Base-by-base conservation (phyloP, 2,888 invertebrate species). In the Dasysyrphus tricinctus region DNA sequence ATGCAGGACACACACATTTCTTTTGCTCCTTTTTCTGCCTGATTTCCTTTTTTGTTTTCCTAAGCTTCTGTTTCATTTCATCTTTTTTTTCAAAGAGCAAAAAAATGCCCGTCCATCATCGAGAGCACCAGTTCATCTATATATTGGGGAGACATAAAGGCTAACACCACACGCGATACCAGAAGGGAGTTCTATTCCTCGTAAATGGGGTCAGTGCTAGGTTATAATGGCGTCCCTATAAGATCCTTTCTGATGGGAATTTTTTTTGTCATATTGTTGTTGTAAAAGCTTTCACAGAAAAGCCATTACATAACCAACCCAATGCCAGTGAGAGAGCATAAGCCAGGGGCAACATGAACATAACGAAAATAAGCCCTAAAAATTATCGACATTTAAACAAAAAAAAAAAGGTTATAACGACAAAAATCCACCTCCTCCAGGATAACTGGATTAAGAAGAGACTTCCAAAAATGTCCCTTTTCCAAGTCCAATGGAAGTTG, bases 131-230 rank as follows among this genome's bases (percentile, higher is more conserved):
- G 80, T 80, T 77, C 85, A 79, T 81, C 80, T 70, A 77, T 73
- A 77, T 73, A 42, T 54, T 44, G 70, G 57, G 51, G 67, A 76
- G 79, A 54, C 63, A 63, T 74, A 59, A 74, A 69, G 69, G 74
- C 78, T 69, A 79, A 74, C 74, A 57, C 67, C 72, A 63, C 44
- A 61, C 61, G 42, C 16, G 57, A 42, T 19, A 29, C 44, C 32
- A 44, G 24, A 63, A 65, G 14, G 5, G 34, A 69, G 59, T n/a
- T 57, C 63, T 78, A 57, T 78, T 49, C 65, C 74, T 81, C 75
- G 78, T 79, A 86, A 86, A 86, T 86, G 86, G 86, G 86, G 86
- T 86, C 86, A 86, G 86, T 86, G 86, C 82, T 86, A 73, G 86
- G 82, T 82, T 86, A 86, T 82, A 70, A 86, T 86, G 86, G 86